Percentiles rank a stretch among this genome's conserved stretches.
Evolutionary conservation across 2,888 invertebrate species (phyloP).

Genomic region (Nephrotoma guestfalica): DNA sequence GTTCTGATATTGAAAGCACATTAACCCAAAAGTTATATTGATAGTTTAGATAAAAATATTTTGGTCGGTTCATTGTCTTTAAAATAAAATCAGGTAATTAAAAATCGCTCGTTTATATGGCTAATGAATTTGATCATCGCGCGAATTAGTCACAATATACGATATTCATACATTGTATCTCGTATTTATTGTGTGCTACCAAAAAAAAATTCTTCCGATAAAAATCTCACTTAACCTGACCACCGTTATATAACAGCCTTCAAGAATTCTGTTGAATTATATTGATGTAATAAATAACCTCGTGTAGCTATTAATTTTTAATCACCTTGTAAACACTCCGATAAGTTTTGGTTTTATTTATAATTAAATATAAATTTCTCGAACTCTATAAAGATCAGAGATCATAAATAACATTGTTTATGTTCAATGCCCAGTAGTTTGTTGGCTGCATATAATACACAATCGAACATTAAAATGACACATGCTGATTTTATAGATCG

Average conservation of each 20-base stretch:
- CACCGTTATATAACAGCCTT: background rate
- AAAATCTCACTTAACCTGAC: background rate
- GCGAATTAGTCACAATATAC: background rate
- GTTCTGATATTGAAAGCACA: background rate
- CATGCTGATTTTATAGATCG: background rate
- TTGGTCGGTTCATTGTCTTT: background rate
- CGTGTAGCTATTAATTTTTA: background rate
- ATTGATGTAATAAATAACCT: background rate
- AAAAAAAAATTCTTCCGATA: background rate
- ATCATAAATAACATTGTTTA: background rate
- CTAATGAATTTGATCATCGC: background rate
- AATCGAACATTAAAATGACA: background rate
- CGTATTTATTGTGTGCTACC: background rate
- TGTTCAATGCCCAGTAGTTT: background rate
- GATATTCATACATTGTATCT: background rate
- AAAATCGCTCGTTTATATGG: background rate
- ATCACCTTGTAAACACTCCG: background rate
- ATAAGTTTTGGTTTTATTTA: background rate
- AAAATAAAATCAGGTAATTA: background rate
- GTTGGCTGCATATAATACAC: background rate
- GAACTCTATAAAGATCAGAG: background rate
- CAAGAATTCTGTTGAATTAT: background rate
- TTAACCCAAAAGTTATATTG: background rate
- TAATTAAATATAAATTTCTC: background rate
- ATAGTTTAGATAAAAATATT: background rate